These are phyloP conservation scores for Rhinatrema bivittatum DNA, from an alignment of 2,797 vertebrate genomes.

Conservation along the genomic window DNA sequence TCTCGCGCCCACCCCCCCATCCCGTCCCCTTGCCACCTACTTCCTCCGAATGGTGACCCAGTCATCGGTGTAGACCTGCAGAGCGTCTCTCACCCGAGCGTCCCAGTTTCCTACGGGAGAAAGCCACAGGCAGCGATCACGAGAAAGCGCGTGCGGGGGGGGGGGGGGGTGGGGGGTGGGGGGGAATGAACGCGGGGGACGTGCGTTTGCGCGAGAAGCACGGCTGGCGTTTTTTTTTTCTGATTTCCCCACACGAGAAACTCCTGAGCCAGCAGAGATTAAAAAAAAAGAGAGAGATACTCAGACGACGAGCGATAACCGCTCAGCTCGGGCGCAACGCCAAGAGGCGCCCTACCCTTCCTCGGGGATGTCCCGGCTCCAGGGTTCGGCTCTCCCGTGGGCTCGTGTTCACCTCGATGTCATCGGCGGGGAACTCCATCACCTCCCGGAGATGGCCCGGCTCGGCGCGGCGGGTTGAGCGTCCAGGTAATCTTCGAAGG, in stretches of 20 bases:
- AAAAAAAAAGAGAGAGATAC: too few species aligned
- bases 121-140: not conserved
- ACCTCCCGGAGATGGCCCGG: conserved; percentile 72
- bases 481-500: conserved; percentile 78
- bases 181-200: too few species aligned
- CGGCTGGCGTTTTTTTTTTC: too few species aligned
- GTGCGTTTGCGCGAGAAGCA: too few species aligned
- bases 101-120: conserved; percentile 67
- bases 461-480: conserved; percentile 72
- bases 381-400: conserved; percentile 79
- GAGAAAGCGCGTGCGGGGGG: too few species aligned
- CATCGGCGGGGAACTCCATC: conserved; percentile 77
- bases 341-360: conserved; percentile 67
- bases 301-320: too few species aligned
- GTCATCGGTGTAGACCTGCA: conserved; percentile 81
- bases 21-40: too few species aligned
- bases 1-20: too few species aligned
- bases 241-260: too few species aligned
- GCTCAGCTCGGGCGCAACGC: not conserved
- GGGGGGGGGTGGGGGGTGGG: too few species aligned
- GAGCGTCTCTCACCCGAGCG: conserved; percentile 72
- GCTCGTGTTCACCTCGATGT: conserved; percentile 72
- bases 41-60: conserved; percentile 83
- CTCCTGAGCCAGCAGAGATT: too few species aligned
- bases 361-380: conserved; percentile 67